Evolutionary conservation across 2,113 vertebrate genomes (phyloP).

Genomic region (Dicentrarchus labrax): DNA sequence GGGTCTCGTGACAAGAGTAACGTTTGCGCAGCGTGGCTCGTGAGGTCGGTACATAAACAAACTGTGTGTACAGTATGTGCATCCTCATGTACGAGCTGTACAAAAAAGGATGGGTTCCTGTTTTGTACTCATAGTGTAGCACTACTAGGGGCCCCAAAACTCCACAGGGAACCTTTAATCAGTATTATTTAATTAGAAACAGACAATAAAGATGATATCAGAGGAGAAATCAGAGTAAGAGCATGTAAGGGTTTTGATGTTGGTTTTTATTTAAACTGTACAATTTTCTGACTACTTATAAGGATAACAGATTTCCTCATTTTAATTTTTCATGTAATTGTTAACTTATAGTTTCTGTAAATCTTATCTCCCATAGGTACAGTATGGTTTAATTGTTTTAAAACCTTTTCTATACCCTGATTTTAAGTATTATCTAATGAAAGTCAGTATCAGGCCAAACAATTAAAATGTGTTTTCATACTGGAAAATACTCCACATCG

Average conservation of each 20-base stretch:
- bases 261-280: background rate
- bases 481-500: background rate
- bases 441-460: background rate
- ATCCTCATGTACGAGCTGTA: background rate
- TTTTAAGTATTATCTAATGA: background rate
- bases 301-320: background rate
- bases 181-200: background rate
- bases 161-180: background rate
- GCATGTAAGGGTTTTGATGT: background rate
- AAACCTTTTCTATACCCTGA: background rate
- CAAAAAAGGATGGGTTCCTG: too few relatives aligned
- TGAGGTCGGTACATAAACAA: too few relatives aligned
- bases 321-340: background rate
- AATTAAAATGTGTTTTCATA: background rate
- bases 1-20: too few relatives aligned
- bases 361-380: background rate
- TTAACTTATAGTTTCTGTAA: background rate
- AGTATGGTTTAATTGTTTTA: background rate
- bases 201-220: constrained; percentile 13
- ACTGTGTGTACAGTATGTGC: too few relatives aligned
- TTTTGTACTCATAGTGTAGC: too few relatives aligned
- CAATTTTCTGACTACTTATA: background rate
- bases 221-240: background rate
- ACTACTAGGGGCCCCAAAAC: too few relatives aligned
- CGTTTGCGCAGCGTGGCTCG: too few relatives aligned